Conservation (phyloP, 1,140 invertebrate genomes). For the Whitmania pigra region DNA sequence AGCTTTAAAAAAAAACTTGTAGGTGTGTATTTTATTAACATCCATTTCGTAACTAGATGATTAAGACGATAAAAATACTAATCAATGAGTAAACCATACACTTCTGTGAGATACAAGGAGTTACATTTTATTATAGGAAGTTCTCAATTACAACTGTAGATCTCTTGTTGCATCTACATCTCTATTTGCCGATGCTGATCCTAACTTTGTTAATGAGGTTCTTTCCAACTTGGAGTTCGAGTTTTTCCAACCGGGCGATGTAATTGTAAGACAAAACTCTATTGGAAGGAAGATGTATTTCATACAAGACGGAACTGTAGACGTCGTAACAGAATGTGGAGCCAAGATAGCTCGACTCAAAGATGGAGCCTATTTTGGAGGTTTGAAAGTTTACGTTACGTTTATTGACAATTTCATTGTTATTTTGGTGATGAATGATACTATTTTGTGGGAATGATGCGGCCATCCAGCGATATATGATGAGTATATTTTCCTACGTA, state of each 20-base stretch:
- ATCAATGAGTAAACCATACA: too few species aligned
- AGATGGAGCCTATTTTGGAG: constrained; percentile 95
- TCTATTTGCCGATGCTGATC: constrained; percentile 94
- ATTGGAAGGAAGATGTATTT: constrained; percentile 97
- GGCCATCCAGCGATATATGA: too few species aligned
- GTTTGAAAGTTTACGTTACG: constrained; percentile 26
- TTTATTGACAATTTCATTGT: too few species aligned
- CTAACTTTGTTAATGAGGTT: constrained; percentile 92
- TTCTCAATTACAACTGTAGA: constrained; percentile 96
- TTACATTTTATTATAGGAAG: constrained; percentile 75
- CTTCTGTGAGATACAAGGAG: too few species aligned
- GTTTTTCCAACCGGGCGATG: constrained; percentile 72
- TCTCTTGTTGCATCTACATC: constrained; percentile 91
- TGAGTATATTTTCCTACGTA: too few species aligned
- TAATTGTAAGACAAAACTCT: constrained; percentile 61
- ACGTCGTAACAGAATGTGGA: constrained; percentile 77
- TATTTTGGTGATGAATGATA: too few species aligned
- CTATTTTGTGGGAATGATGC: too few species aligned
- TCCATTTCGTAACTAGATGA: too few species aligned
- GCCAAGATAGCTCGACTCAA: constrained; percentile 93
- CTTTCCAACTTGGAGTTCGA: constrained; percentile 94
- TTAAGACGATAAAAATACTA: too few species aligned
- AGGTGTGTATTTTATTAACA: too few species aligned
- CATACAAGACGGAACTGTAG: constrained; percentile 87
- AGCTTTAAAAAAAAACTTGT: too few species aligned